Percentiles rank a stretch among this genome's conserved stretches.
phyloP scores from a whole-genome alignment of 2,113 vertebrate genomes.

The Sprattus sprattus region DNA sequence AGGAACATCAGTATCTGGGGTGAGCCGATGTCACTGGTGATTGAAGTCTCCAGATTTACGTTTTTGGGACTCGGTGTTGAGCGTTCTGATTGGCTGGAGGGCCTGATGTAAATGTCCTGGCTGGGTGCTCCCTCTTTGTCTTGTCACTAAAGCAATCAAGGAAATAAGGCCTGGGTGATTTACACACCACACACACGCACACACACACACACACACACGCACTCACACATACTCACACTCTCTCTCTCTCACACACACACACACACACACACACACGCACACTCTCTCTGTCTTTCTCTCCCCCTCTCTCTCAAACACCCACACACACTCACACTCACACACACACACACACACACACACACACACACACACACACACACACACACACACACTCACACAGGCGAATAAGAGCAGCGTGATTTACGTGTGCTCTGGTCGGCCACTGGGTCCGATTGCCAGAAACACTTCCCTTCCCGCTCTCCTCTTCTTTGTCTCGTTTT shows the following conservation, averaged over 20 bases:
- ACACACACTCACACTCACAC: not conserved
- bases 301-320: not conserved
- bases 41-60: slow-evolving; percentile 32
- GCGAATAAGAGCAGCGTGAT: not conserved
- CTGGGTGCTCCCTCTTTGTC: slow-evolving; percentile 34
- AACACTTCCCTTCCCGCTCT: not conserved
- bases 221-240: not conserved
- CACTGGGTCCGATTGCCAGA: slow-evolving; percentile 17
- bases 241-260: not conserved
- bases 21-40: slow-evolving; percentile 2
- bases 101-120: slow-evolving; percentile 17
- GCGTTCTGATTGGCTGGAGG: slow-evolving; percentile 1
- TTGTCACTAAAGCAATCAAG: slow-evolving; percentile 52
- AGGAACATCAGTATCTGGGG: slow-evolving; percentile 1
- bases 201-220: not conserved
- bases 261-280: not conserved
- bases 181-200: slow-evolving; percentile 23
- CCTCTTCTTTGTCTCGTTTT: slow-evolving; percentile 46
- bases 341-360: not conserved
- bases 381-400: not conserved
- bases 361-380: not conserved
- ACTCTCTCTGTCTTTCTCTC: not conserved
- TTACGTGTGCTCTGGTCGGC: not conserved
- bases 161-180: slow-evolving; percentile 49
- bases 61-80: slow-evolving; percentile 15